These are phyloP conservation scores for Hemaris fuciformis DNA, from an alignment of 2,888 invertebrate species.

Conservation along the genomic window DNA sequence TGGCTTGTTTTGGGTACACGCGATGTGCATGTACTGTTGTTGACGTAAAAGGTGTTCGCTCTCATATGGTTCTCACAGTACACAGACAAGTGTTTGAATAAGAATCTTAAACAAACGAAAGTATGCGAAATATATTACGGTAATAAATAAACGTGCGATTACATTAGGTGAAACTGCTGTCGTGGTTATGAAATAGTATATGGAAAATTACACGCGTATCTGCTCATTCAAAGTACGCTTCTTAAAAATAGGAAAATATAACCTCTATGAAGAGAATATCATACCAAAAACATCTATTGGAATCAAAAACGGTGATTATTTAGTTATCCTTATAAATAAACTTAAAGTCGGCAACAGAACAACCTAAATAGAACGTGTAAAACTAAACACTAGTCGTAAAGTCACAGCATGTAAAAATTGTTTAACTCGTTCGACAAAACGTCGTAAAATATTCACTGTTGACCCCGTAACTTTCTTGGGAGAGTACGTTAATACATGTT, in stretches of 20 bases:
- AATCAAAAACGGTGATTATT: too few species aligned
- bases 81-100: constrained; percentile 9
- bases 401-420: constrained; percentile 16
- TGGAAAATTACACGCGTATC: background rate
- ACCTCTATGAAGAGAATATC: background rate
- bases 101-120: constrained; percentile 14
- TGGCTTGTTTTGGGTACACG: constrained; percentile 31
- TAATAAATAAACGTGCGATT: constrained; percentile 4
- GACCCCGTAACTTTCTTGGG: constrained; percentile 48
- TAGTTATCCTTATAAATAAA: too few species aligned
- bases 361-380: background rate
- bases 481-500: constrained; percentile 37
- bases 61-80: constrained; percentile 25
- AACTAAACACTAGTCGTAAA: background rate
- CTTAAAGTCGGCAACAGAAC: background rate
- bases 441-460: constrained; percentile 45
- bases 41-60: constrained; percentile 24
- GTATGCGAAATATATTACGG: constrained; percentile 5
- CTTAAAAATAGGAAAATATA: background rate
- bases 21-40: constrained; percentile 13
- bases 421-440: constrained; percentile 31
- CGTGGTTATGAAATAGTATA: background rate
- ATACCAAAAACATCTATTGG: background rate
- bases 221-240: background rate
- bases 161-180: background rate